Percentiles rank a stretch among this genome's conserved stretches.
phyloP scores from a whole-genome alignment of 2,888 invertebrate species.

The Caenorhabditis plicata region DNA sequence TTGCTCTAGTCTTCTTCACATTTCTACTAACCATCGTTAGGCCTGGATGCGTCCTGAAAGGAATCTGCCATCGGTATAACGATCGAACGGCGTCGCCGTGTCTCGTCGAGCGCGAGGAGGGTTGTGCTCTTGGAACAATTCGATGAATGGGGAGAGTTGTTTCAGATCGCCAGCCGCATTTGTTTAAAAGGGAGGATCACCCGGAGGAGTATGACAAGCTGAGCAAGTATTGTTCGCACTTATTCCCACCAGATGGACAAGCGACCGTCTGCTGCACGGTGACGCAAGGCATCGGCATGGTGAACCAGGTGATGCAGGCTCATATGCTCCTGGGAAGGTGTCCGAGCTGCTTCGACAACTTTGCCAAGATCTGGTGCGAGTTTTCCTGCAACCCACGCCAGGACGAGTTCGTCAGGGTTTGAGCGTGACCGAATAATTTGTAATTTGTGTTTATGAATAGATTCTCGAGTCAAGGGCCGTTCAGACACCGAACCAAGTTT shows the following conservation, averaged over 20 bases:
- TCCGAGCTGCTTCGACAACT: conserved; percentile 84
- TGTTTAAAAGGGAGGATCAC: too few relatives aligned
- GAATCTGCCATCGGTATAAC: too few relatives aligned
- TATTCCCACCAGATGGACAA: conserved; percentile 6
- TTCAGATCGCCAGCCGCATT: too few relatives aligned
- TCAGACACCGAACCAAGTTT: too few relatives aligned
- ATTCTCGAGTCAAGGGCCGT: too few relatives aligned
- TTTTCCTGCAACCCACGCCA: conserved; percentile 81
- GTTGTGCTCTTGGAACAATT: too few relatives aligned
- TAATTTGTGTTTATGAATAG: neutral
- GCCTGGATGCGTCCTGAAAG: too few relatives aligned
- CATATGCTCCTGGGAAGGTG: conserved; percentile 78
- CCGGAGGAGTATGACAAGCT: conserved; percentile 1
- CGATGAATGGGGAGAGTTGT: too few relatives aligned
- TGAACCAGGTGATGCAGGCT: conserved; percentile 68
- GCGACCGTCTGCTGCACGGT: conserved; percentile 12
- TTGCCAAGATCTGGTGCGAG: conserved; percentile 80
- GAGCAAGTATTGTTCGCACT: conserved; percentile 12
- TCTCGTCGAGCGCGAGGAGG: too few relatives aligned
- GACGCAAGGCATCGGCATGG: conserved; percentile 19
- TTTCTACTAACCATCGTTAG: too few relatives aligned
- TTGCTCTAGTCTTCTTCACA: too few relatives aligned
- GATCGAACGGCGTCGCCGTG: too few relatives aligned
- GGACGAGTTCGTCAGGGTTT: conserved; percentile 75
- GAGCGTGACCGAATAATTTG: neutral